phyloP scores from a whole-genome alignment of 2,113 vertebrate genomes.

The Sinocyclocheilus grahami region DNA sequence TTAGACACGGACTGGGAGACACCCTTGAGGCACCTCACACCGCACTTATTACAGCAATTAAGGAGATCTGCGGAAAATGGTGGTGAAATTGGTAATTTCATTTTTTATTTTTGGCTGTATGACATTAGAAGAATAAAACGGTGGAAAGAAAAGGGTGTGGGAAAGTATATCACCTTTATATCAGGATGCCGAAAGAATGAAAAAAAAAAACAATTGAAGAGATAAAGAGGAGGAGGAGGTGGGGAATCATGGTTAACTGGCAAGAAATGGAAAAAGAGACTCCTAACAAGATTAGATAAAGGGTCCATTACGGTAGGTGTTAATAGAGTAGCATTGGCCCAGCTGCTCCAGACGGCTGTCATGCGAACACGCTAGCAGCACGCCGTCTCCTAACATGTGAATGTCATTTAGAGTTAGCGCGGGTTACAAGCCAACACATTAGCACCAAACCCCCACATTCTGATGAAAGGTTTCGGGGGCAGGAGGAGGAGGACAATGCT shows the following conservation, averaged over 20 bases:
- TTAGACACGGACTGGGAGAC: conserved; percentile 69
- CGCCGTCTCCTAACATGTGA: conserved; percentile 45
- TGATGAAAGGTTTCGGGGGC: background rate
- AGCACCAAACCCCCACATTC: conserved; percentile 37
- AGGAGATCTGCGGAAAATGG: conserved; percentile 29
- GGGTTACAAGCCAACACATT: conserved; percentile 54
- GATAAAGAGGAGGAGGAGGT: background rate
- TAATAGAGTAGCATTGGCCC: conserved; percentile 67
- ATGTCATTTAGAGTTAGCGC: conserved; percentile 49
- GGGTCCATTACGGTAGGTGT: conserved; percentile 65
- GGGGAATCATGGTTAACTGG: conserved; percentile 20
- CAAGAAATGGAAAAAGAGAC: conserved; percentile 6
- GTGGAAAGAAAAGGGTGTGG: background rate
- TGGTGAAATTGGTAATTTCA: background rate
- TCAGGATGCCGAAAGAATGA: background rate
- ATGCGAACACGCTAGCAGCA: conserved; percentile 45
- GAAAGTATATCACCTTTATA: background rate
- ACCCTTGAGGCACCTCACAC: conserved; percentile 71
- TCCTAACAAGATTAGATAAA: conserved; percentile 40
- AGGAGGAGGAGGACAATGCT: background rate
- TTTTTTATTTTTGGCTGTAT: background rate
- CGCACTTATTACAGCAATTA: conserved; percentile 64
- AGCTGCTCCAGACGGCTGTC: conserved; percentile 66
- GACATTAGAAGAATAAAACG: background rate
- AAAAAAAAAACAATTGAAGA: background rate